A percentile compares a stretch with the other conserved stretches of the same genome.
Conservation (phyloP, 2,888 invertebrate species). For the Hemicrepidius hirtus region DNA sequence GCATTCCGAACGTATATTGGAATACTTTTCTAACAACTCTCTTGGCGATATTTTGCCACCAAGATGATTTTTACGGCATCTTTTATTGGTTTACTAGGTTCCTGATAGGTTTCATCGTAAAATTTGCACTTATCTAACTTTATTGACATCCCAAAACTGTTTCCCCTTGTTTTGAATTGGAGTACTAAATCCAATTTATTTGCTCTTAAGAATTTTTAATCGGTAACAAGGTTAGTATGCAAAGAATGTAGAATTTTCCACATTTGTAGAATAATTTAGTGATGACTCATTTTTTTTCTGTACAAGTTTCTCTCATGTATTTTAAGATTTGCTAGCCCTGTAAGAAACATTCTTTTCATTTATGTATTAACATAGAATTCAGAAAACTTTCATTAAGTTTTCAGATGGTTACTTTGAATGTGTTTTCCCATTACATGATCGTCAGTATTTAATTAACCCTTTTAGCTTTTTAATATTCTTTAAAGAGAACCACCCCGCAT, state of each 20-base stretch:
- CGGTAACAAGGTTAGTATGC: no score
- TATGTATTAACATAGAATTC: no score
- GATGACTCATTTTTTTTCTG: no score
- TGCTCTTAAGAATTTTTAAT: no score
- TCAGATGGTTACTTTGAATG: no score
- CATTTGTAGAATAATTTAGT: no score
- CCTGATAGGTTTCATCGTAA: constrained; percentile 21
- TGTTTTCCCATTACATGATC: not conserved
- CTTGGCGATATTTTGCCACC: constrained; percentile 5
- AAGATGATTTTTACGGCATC: constrained; percentile 22
- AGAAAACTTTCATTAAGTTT: no score
- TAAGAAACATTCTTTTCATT: no score
- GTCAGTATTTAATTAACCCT: constrained; percentile 15
- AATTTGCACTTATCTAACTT: constrained; percentile 26
- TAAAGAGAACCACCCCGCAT: not conserved
- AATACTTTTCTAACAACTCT: constrained; percentile 11
- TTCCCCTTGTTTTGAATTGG: not conserved
- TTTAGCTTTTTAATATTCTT: constrained; percentile 24
- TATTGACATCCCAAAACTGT: constrained; percentile 7
- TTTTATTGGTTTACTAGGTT: constrained; percentile 27
- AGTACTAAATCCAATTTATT: no score
- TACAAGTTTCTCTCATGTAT: no score
- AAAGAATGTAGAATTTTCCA: no score
- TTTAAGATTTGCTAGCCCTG: no score
- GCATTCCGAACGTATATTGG: not conserved